Base-by-base conservation (phyloP, 2,113 vertebrate species). In the Microcebus griseorufus region DNA sequence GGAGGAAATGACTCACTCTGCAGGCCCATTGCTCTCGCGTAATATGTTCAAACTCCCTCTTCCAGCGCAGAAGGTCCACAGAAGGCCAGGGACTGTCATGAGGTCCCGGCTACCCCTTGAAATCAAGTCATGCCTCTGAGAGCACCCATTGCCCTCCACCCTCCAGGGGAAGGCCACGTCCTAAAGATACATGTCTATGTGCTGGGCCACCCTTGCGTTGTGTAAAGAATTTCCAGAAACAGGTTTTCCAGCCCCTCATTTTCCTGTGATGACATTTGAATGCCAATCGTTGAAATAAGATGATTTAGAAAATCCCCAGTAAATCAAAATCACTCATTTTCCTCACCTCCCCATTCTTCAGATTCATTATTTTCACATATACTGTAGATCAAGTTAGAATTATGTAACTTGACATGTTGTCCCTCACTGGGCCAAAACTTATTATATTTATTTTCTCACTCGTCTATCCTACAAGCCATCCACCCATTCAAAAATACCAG, bases 1-100 rank as follows among this genome's bases (percentile, higher is more conserved):
- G 92, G 81, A 98, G 96, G 97, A 98, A 97, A 81, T 97, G 97
- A 98, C 96, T 98, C 98, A 98, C 62, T 94, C 79, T 23, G 60
- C 1, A 22, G 81, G 70, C 62, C 89, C 87, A 72, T 53, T 20
- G 65, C 78, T 96, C 48, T 89, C 88, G 73, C 53, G 13, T 84
- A 93, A 96, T 67, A 34, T 27, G n/a, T 60, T 92, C 58, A 80
- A 90, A 69, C 34, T 51, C 86, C 25, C 45, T 95, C 64, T 94
- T 75, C 84, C 72, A 78, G 32, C 9, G 9, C 53, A 76, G 55
- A 96, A 60, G 88, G 23, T 51, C 83, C 9, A 5, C 53, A 81
- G 64, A 96, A 60, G 88, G 27, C 55, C 83, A 65, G 83, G 29
- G 48, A 82, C 83, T 37, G 64, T 84, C 9, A 9, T 22, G 53